phyloP scores from a whole-genome alignment of 53 echinoderm and acorn worm genomes.

The Stichopus horrens region DNA sequence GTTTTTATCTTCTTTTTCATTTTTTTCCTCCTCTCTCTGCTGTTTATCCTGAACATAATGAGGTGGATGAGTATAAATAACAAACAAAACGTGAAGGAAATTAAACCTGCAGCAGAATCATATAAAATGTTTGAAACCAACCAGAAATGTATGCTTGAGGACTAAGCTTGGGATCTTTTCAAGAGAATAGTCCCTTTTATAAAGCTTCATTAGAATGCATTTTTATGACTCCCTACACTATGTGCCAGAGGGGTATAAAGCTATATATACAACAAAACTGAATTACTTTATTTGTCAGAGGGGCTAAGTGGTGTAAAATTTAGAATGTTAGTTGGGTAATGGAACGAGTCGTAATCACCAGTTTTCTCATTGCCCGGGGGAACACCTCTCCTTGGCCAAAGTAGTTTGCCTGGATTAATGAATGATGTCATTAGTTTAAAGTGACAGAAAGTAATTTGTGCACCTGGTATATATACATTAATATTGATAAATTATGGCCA shows the following conservation, averaged over 20 bases:
- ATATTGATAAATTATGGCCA: background rate
- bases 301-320: background rate
- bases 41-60: constrained; percentile 9
- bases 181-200: constrained; percentile 2
- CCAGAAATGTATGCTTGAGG: too few relatives aligned
- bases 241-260: background rate
- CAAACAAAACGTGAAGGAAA: background rate
- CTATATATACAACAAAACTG: background rate
- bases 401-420: background rate
- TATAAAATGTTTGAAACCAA: background rate
- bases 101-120: background rate
- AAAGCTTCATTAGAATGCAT: background rate
- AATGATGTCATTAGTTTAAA: background rate
- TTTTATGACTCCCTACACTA: background rate
- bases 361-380: background rate
- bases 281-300: background rate
- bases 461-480: background rate
- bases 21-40: background rate
- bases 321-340: background rate
- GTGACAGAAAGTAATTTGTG: background rate
- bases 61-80: background rate
- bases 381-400: background rate
- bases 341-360: constrained; percentile 3
- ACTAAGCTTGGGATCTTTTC: background rate
- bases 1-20: background rate